phyloP scores from a whole-genome alignment of 2,888 invertebrate genomes.

The Thereva nobilitata region DNA sequence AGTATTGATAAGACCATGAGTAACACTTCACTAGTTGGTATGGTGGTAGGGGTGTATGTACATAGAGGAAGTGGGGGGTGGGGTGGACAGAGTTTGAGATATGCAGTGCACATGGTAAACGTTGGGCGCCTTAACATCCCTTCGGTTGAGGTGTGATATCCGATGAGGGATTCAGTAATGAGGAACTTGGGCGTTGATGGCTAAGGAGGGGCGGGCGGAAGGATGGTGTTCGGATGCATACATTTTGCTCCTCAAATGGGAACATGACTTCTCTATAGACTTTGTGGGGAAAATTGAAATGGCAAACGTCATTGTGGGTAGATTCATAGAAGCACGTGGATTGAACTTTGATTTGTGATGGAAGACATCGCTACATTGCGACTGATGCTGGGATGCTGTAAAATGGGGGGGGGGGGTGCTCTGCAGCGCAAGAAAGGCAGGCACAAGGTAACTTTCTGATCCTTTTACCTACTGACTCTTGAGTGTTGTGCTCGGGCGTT shows the following conservation, averaged over 20 bases:
- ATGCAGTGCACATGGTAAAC: too few species aligned
- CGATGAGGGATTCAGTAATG: constrained; percentile 28
- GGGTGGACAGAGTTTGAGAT: too few species aligned
- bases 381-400: too few species aligned
- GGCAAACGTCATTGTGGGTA: constrained; percentile 31
- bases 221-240: constrained; percentile 17
- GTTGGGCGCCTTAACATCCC: not conserved
- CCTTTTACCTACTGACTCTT: too few species aligned
- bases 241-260: not conserved
- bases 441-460: too few species aligned
- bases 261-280: constrained; percentile 18
- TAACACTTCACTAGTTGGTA: constrained; percentile 4
- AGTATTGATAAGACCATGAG: constrained; percentile 37
- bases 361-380: not conserved
- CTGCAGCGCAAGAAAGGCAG: too few species aligned
- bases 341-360: constrained; percentile 22
- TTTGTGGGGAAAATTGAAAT: constrained; percentile 24
- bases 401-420: too few species aligned
- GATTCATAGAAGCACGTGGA: constrained; percentile 25
- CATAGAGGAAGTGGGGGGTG: too few species aligned
- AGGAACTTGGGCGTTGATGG: not conserved
- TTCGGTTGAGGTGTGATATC: not conserved
- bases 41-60: not conserved
- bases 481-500: too few species aligned
- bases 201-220: not conserved